Base-by-base conservation (phyloP, 2,888 invertebrate genomes). In the Drosophila ezoana region DNA sequence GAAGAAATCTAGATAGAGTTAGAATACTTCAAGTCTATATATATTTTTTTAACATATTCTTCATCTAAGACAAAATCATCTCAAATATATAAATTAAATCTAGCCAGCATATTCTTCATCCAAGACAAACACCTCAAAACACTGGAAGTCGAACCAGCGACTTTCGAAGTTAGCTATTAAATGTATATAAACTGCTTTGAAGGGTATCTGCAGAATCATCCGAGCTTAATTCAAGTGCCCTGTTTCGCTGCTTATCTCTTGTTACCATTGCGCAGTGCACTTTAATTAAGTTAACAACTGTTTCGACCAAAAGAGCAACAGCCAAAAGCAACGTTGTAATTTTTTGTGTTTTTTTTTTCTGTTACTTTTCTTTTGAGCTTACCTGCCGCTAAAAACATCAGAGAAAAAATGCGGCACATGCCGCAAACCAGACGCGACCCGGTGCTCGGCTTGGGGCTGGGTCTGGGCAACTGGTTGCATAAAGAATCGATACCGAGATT, bases 261-360 rank as follows among this genome's bases (percentile, higher is more conserved):
- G 64, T 75, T 70, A 53, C 72, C 59, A 71, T 72, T 72, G 56
- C 41, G 57, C 74, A 47, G 57, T 70, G 54, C 72, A 71, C 80
- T 84, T 78, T 84, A 87, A 87, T 82, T 85, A 87, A 80, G 78
- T 82, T 87, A 85, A 80, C 82, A 84, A 84, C 74, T 69, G 82
- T 76, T 77, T 68, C 63, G 52, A 44, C 51, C 71, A 59, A 58
- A 63, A 61, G 60, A 60, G 67, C 65, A 74, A 67, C 66, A 68
- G 64, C 56, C 52, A 54, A 51, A 66, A 66, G 44, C 63, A 57
- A 53, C 52, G 62, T 43, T 53, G 68, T 59, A 70, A 68, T 82
- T 82, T 77, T 53, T 53, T 40, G n/a, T 8, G 14, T 45, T 54
- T 71, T 32, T 6, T 53, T 51, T 45, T 63, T 53, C 54, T 58